phyloP scores from a whole-genome alignment of 2,797 vertebrate genomes.

The Acanthis flammea region DNA sequence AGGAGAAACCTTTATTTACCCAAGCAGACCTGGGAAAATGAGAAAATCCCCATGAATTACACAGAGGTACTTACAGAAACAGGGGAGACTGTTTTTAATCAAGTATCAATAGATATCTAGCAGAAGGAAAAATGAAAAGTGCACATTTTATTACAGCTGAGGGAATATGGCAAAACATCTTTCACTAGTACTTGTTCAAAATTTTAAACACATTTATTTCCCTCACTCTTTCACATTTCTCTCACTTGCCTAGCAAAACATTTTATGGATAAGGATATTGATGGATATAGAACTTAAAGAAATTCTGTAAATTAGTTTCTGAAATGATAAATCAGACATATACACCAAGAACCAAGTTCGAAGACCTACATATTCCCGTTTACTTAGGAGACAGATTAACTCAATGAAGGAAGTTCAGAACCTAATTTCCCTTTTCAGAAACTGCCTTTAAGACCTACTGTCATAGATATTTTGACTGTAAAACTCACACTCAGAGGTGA shows the following conservation, averaged over 20 bases:
- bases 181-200: constrained; percentile 34
- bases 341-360: not conserved
- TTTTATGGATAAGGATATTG: not conserved
- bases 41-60: constrained; percentile 57
- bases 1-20: constrained; percentile 49
- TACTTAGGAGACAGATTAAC: not conserved
- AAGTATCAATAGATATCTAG: constrained; percentile 58
- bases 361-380: not conserved
- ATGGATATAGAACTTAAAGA: not conserved
- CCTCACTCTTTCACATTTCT: not conserved
- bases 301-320: not conserved
- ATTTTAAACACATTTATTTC: constrained; percentile 35
- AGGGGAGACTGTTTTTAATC: constrained; percentile 45
- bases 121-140: constrained; percentile 40
- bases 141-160: constrained; percentile 30
- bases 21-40: constrained; percentile 53
- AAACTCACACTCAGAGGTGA: not conserved
- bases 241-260: not conserved
- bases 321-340: not conserved
- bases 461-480: not conserved
- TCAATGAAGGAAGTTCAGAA: not conserved
- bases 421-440: not conserved
- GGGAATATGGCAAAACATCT: constrained; percentile 40
- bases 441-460: not conserved
- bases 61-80: constrained; percentile 29